Evolutionary conservation across 2,888 invertebrate species (phyloP).

Genomic region (Metalampra italica): DNA sequence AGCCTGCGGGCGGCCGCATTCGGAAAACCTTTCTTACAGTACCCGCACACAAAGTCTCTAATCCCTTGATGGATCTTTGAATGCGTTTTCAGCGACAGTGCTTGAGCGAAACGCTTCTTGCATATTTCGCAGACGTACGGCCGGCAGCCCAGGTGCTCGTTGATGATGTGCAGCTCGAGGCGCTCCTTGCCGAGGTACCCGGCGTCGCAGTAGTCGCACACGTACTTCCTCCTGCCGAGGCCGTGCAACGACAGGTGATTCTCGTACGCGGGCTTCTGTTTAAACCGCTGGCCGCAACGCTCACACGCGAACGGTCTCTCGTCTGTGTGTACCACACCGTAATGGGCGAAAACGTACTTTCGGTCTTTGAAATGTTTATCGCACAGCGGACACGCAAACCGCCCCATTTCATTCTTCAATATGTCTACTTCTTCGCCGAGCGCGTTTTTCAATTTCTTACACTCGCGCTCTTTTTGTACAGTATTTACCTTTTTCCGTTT

Average conservation of each 20-base stretch:
- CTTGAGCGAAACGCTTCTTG: slow-evolving; percentile 5
- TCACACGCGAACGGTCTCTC: neutral
- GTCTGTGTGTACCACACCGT: neutral
- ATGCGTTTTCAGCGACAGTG: neutral
- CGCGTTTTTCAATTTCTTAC: neutral
- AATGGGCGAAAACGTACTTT: neutral
- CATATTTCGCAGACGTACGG: slow-evolving; percentile 1
- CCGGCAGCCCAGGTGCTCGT: slow-evolving; percentile 22
- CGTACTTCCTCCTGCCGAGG: neutral
- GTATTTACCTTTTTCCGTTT: neutral
- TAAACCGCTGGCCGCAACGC: neutral
- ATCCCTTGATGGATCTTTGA: slow-evolving; percentile 2
- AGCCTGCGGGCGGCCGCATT: neutral
- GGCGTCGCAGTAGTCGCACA: slow-evolving; percentile 4
- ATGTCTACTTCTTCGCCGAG: neutral
- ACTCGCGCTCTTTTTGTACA: too few species aligned
- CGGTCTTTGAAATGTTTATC: neutral
- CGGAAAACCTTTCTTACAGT: slow-evolving; percentile 27
- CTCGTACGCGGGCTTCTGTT: too few species aligned
- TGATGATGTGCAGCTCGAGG: slow-evolving; percentile 7
- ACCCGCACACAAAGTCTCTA: slow-evolving; percentile 18
- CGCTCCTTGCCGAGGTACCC: neutral
- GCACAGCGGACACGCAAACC: slow-evolving; percentile 15
- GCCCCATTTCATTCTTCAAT: neutral
- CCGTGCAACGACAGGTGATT: too few species aligned